phyloP scores from a whole-genome alignment of 1,140 invertebrate genomes.

The Brachionus koreanus region DNA sequence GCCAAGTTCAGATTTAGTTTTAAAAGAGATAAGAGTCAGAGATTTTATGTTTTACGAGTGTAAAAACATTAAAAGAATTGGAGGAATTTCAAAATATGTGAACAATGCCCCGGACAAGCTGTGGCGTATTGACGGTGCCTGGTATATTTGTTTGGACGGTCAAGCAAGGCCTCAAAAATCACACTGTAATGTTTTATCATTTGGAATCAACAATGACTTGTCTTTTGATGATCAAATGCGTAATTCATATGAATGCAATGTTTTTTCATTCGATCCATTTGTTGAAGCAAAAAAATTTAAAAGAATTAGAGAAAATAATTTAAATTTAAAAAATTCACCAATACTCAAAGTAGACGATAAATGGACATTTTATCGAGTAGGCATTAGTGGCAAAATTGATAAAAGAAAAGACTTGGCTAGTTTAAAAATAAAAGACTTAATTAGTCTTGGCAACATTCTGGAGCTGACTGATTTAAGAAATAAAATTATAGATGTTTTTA shows the following conservation, averaged over 20 bases:
- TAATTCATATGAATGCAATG: neutral
- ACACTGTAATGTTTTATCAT: neutral
- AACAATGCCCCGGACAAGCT: neutral
- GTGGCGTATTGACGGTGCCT: slow-evolving; percentile 1
- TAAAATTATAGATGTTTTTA: neutral
- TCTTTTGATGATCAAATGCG: neutral
- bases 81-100: neutral
- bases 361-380: neutral
- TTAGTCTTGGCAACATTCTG: neutral
- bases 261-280: slow-evolving; percentile 6
- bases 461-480: neutral
- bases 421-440: neutral
- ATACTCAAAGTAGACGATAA: neutral
- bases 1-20: no score
- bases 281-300: neutral
- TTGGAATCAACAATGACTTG: neutral
- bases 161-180: neutral
- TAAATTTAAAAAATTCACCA: neutral
- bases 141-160: slow-evolving; percentile 13
- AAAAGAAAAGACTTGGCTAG: no score
- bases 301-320: neutral
- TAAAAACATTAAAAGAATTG: neutral
- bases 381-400: neutral
- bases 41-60: neutral
- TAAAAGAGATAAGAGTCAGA: neutral